Conservation (phyloP, 2,797 vertebrate genomes). For the Serranus cabrilla region DNA sequence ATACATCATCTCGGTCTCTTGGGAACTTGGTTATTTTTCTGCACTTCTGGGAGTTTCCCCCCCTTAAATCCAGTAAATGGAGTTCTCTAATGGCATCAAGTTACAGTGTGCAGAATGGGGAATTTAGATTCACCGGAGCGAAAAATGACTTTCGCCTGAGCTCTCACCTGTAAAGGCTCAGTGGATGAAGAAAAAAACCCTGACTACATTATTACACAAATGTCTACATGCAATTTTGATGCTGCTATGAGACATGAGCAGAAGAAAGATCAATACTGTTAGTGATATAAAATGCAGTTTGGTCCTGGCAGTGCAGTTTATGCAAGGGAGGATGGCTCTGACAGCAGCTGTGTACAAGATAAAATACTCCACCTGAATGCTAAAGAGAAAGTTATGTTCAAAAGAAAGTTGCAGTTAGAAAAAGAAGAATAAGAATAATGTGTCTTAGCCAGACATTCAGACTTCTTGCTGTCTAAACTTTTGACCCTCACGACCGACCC, state of each 20-base stretch:
- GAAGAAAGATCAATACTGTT: slow-evolving; percentile 38
- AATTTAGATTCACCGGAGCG: slow-evolving; percentile 60
- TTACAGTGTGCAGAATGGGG: slow-evolving; percentile 39
- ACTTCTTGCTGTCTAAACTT: slow-evolving; percentile 21
- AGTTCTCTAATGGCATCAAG: slow-evolving; percentile 53
- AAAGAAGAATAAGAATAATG: neutral
- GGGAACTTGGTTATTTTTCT: slow-evolving; percentile 10
- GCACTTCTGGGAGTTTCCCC: neutral
- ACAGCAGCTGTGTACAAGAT: slow-evolving; percentile 34
- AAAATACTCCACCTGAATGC: slow-evolving; percentile 31
- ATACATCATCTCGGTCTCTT: neutral
- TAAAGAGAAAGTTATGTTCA: slow-evolving; percentile 36
- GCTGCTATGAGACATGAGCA: slow-evolving; percentile 39
- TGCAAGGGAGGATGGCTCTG: slow-evolving; percentile 24
- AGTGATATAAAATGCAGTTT: slow-evolving; percentile 21
- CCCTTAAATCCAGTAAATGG: slow-evolving; percentile 38
- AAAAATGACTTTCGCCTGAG: slow-evolving; percentile 60
- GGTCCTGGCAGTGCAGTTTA: slow-evolving; percentile 33
- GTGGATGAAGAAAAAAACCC: slow-evolving; percentile 5
- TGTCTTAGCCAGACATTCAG: slow-evolving; percentile 7
- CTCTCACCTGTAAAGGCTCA: slow-evolving; percentile 53
- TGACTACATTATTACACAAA: slow-evolving; percentile 35
- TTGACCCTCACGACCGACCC: slow-evolving; percentile 10
- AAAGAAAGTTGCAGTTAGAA: slow-evolving; percentile 23
- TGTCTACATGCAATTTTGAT: slow-evolving; percentile 23